These are phyloP conservation scores for Meloe dianella DNA, from an alignment of 2,888 invertebrate species.

Conservation along the genomic window DNA sequence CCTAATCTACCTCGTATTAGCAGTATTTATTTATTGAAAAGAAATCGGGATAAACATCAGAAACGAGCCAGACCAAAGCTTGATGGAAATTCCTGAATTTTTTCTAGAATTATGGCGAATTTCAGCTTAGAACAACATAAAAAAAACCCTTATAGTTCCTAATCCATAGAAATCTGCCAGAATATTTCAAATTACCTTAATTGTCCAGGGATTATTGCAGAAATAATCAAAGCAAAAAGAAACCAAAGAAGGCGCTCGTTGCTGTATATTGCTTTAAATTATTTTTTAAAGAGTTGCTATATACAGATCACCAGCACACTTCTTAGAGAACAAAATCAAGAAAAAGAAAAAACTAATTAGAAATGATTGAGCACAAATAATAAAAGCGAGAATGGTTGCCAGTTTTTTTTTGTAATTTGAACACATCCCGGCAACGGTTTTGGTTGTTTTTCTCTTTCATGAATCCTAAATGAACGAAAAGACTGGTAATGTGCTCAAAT, in stretches of 20 bases:
- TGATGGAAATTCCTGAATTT: background rate
- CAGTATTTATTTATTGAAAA: slow-evolving; percentile 48
- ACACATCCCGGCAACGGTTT: slow-evolving; percentile 5
- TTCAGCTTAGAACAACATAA: background rate
- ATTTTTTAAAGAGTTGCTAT: slow-evolving; percentile 45
- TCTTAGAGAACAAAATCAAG: slow-evolving; percentile 14
- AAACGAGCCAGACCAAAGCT: background rate
- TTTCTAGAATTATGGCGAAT: background rate
- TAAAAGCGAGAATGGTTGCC: background rate
- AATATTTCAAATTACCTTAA: slow-evolving; percentile 6
- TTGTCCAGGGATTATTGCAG: slow-evolving; percentile 14
- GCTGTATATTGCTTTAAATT: slow-evolving; percentile 60
- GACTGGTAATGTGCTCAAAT: slow-evolving; percentile 19
- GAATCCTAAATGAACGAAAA: background rate
- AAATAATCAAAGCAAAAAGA: slow-evolving; percentile 29
- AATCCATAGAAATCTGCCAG: slow-evolving; percentile 1
- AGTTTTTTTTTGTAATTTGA: slow-evolving; percentile 9
- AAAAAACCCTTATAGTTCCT: slow-evolving; percentile 29
- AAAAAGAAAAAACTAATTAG: background rate
- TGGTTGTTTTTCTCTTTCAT: background rate
- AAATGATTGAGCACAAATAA: background rate
- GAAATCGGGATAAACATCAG: background rate
- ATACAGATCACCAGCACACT: slow-evolving; percentile 47
- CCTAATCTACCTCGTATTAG: slow-evolving; percentile 54
- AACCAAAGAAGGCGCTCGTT: slow-evolving; percentile 57